phyloP scores from a whole-genome alignment of 2,797 vertebrate genomes.

The Anguilla obscura region DNA sequence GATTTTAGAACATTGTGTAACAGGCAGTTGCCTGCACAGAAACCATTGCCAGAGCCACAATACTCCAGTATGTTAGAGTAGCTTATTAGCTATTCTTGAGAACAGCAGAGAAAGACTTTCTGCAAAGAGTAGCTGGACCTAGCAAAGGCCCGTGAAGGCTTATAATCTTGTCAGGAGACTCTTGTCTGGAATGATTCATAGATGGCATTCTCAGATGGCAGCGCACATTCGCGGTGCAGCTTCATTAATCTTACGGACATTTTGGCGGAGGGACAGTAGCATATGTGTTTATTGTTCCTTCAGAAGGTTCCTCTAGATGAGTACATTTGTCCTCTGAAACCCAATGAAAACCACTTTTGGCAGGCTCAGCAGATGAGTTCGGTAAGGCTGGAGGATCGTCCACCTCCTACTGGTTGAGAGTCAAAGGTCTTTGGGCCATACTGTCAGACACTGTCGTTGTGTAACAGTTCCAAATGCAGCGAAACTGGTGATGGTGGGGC shows the following conservation, averaged over 20 bases:
- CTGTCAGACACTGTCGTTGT: not conserved
- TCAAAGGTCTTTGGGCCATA: not conserved
- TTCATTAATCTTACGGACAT: constrained; percentile 69
- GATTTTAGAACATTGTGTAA: not conserved
- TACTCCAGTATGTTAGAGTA: not conserved
- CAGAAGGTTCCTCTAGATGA: constrained; percentile 74
- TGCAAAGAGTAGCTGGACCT: not conserved
- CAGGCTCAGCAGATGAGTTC: constrained; percentile 60
- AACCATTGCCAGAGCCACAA: not conserved
- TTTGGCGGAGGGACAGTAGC: constrained; percentile 67
- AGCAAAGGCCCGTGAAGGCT: not conserved
- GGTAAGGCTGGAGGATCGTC: not conserved
- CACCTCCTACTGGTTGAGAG: not conserved
- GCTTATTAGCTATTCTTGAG: not conserved
- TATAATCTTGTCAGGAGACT: not conserved
- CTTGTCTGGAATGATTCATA: not conserved
- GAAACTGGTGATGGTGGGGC: not conserved
- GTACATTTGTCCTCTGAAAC: constrained; percentile 67
- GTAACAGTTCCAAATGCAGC: not conserved
- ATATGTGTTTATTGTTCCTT: constrained; percentile 73
- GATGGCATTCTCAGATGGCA: constrained; percentile 55
- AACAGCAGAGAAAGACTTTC: not conserved
- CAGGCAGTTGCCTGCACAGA: not conserved
- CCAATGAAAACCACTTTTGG: constrained; percentile 70
- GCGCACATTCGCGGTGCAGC: constrained; percentile 64